Evolutionary conservation across 2,888 invertebrate species (phyloP), one percentile per base, ranked within the genome.

Genomic region (Drosophila greeni): DNA sequence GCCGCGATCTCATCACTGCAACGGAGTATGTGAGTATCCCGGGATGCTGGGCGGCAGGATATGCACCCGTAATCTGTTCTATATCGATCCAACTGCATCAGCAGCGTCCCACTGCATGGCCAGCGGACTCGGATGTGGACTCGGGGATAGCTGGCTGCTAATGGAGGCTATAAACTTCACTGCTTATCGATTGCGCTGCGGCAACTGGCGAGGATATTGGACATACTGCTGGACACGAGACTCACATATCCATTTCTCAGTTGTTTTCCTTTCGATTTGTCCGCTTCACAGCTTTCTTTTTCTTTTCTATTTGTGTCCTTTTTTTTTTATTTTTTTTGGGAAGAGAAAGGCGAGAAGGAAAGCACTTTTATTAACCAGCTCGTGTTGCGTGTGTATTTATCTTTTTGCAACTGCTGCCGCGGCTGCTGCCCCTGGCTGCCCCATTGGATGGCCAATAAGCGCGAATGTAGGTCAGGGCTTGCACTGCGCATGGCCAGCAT

Each of bases 1-100:
- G 83, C 76, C 86, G 86, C 67, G 86, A 78, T 85, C 84, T 88
- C 88, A 87, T 87, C 77, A 80, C 87, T 86, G 78, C 57, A 78
- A 71, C 45, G 49, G 67, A 42, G 52, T 36, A 36, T 53, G 36
- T 16, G 16, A 33, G 37, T 60, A 59, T 39, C 16, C 59, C 37
- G 47, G 20, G 40, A 33, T 23, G 33, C 14, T 24, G 54, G 48
- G 24, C 33, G 82, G 84, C 82, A 72, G 73, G 79, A 84, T 82
- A 82, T 83, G 75, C 65, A 73, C 70, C 69, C 67, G 57, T 40
- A 74, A 74, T 69, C 47, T 61, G 65, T 52, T 70, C 36, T 69
- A 61, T 69, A 70, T 67, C 34, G 66, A 65, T 58, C 55, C 71
- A 70, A 43, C 58, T 66, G 57, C 66, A 66, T 66, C 51, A 47